phyloP scores from a whole-genome alignment of 2,797 vertebrate species.

The Acanthurus leucopareius region DNA sequence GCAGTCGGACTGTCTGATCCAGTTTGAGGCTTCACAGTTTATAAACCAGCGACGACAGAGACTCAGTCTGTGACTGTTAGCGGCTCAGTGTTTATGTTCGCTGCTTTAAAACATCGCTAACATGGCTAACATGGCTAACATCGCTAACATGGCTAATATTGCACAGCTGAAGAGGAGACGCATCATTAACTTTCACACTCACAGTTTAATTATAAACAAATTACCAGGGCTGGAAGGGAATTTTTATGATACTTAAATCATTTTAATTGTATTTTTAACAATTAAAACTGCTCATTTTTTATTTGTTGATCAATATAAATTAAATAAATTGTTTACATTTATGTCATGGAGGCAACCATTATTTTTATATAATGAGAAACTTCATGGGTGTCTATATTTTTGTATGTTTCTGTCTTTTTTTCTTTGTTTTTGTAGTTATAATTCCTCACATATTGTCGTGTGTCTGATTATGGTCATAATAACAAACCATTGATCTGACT shows the following conservation, averaged over 20 bases:
- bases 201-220: neutral
- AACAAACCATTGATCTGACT: too few species aligned
- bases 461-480: too few species aligned
- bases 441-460: too few species aligned
- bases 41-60: constrained; percentile 37
- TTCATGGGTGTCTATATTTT: too few species aligned
- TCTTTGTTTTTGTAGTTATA: too few species aligned
- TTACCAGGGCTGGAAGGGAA: neutral
- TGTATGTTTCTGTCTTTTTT: too few species aligned
- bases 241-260: neutral
- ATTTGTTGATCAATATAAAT: neutral
- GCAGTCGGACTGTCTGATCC: constrained; percentile 10
- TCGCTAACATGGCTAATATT: too few species aligned
- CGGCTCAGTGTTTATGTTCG: neutral
- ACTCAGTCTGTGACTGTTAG: neutral
- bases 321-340: neutral
- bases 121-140: neutral
- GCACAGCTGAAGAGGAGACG: neutral
- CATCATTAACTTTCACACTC: neutral
- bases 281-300: too few species aligned
- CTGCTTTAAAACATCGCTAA: constrained; percentile 15
- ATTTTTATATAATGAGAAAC: too few species aligned
- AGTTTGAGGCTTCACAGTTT: constrained; percentile 32
- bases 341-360: too few species aligned
- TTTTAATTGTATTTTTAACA: too few species aligned